Conservation (phyloP, 2,797 vertebrate genomes). For the Cyprinella venusta region DNA sequence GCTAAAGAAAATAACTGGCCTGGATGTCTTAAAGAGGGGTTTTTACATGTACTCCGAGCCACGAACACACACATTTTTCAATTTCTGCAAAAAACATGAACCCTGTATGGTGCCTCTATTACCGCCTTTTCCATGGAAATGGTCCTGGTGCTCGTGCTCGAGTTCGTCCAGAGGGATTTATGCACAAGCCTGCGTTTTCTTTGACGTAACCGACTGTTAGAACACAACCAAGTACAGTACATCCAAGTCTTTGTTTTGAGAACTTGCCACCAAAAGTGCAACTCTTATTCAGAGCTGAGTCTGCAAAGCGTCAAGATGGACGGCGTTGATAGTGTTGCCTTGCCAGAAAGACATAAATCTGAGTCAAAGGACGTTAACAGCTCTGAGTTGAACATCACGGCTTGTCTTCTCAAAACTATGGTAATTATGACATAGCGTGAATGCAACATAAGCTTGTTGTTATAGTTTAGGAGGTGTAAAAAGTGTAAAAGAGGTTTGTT, state of each 20-base stretch:
- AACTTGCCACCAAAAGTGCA: background rate
- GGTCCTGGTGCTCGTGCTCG: background rate
- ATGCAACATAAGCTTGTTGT: background rate
- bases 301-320: background rate
- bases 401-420: background rate
- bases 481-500: background rate
- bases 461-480: background rate
- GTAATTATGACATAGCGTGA: background rate
- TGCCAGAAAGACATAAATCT: background rate
- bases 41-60: constrained; percentile 15
- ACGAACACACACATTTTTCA: background rate
- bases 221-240: background rate
- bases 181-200: background rate
- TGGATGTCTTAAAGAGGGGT: constrained; percentile 5
- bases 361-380: background rate
- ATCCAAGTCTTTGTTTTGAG: background rate
- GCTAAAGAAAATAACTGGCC: background rate
- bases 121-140: background rate
- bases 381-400: background rate
- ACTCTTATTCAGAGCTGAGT: background rate
- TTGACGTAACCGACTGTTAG: background rate
- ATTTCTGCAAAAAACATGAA: constrained; percentile 23
- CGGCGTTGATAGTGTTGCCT: background rate
- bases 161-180: background rate
- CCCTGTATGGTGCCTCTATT: background rate